Evolutionary conservation across 1,140 invertebrate species (phyloP).

Genomic region (Habropoda laboriosa): DNA sequence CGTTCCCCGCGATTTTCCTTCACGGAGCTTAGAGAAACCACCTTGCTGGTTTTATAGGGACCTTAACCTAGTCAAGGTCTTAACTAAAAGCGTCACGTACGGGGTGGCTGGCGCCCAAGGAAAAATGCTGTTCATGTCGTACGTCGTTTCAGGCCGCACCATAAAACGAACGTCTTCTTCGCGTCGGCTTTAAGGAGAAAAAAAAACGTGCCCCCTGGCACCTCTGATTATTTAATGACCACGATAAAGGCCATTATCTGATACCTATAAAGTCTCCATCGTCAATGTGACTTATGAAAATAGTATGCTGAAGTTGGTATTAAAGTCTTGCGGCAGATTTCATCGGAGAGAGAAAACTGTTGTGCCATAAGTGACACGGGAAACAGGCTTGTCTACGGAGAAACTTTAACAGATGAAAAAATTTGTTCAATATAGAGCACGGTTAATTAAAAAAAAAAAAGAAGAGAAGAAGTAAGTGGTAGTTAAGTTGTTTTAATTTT

Average conservation of each 20-base stretch:
- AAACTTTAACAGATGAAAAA: too few relatives aligned
- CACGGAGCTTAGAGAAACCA: neutral
- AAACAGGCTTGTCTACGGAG: too few relatives aligned
- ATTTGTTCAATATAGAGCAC: too few relatives aligned
- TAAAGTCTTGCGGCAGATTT: too few relatives aligned
- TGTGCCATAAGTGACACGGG: too few relatives aligned
- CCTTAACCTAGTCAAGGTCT: slow-evolving; percentile 49
- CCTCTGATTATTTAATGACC: neutral
- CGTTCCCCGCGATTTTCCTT: neutral
- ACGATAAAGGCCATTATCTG: neutral
- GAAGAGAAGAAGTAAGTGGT: too few relatives aligned
- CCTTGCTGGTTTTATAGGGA: slow-evolving; percentile 29
- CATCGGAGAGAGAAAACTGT: too few relatives aligned
- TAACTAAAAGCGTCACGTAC: slow-evolving; percentile 50
- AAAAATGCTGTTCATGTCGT: neutral
- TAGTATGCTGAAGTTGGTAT: too few relatives aligned
- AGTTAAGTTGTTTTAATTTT: too few relatives aligned
- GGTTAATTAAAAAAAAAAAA: too few relatives aligned
- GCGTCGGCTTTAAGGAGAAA: neutral
- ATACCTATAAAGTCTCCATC: too few relatives aligned
- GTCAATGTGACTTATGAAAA: neutral
- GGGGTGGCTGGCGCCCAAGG: neutral
- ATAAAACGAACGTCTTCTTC: neutral
- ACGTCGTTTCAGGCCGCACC: neutral
- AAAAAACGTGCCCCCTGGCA: neutral